Percentiles rank a stretch among this genome's conserved stretches.
phyloP scores from a whole-genome alignment of 2,888 invertebrate genomes.

The Ichneumoninae sp. region DNA sequence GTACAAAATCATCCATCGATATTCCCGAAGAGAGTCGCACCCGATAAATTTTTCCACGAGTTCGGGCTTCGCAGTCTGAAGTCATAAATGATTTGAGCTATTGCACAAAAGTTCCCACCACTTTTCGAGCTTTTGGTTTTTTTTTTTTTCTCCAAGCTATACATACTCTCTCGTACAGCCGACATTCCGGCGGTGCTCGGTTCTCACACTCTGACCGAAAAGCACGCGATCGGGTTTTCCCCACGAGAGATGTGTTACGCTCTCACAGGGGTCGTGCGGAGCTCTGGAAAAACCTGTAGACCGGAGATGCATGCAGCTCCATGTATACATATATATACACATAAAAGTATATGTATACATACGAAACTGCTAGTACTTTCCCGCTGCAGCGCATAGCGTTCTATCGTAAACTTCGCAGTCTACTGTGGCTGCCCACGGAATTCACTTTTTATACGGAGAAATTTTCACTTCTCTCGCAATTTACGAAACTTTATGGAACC shows the following conservation, averaged over 20 bases:
- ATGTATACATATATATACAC: conserved; percentile 3
- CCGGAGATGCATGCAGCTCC: neutral
- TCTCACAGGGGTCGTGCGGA: conserved; percentile 24
- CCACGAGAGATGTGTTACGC: conserved; percentile 31
- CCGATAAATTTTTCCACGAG: neutral
- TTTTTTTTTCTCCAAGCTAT: neutral
- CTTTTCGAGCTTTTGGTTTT: conserved; percentile 14
- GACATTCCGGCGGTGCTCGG: conserved; percentile 20
- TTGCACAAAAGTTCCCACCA: conserved; percentile 9
- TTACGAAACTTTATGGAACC: conserved; percentile 22
- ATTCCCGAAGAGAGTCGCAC: neutral
- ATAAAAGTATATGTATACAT: neutral
- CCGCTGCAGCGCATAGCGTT: conserved; percentile 3
- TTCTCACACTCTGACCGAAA: conserved; percentile 37
- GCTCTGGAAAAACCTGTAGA: conserved; percentile 27
- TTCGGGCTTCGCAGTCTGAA: conserved; percentile 3
- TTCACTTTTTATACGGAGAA: conserved; percentile 22
- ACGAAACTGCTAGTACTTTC: conserved; percentile 5
- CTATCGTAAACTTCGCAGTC: conserved; percentile 42
- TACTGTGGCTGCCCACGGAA: conserved; percentile 18
- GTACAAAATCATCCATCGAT: neutral
- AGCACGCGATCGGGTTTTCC: conserved; percentile 44
- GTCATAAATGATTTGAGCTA: conserved; percentile 33
- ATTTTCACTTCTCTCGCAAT: conserved; percentile 24
- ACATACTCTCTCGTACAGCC: neutral